phyloP scores from a whole-genome alignment of 2,888 invertebrate genomes.

The Carcina quercana region DNA sequence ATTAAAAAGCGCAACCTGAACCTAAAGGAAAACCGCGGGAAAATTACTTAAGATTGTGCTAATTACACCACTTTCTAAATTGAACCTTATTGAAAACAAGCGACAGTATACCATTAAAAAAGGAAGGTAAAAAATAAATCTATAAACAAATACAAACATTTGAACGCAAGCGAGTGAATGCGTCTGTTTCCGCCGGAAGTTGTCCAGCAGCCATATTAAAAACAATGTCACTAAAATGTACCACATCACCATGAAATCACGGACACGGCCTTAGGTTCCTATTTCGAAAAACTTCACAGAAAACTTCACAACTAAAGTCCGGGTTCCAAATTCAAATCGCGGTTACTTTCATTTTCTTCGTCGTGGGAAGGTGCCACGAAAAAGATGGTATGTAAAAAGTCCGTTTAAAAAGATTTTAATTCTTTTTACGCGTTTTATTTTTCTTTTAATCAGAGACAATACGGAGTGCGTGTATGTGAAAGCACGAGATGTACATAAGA shows the following conservation, averaged over 20 bases:
- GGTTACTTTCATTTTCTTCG: not conserved
- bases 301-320: constrained; percentile 4
- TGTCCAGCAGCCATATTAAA: constrained; percentile 61
- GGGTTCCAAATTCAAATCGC: not conserved
- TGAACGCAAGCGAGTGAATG: constrained; percentile 45
- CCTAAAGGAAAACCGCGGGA: not conserved
- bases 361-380: too few relatives aligned
- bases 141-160: constrained; percentile 46
- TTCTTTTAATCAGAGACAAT: too few relatives aligned
- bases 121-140: constrained; percentile 1
- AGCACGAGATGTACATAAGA: constrained; percentile 32
- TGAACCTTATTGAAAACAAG: too few relatives aligned
- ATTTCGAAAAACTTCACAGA: constrained; percentile 21
- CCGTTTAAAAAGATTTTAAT: too few relatives aligned
- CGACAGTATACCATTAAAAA: too few relatives aligned
- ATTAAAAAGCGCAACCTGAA: constrained; percentile 6
- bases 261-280: constrained; percentile 22
- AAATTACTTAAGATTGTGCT: not conserved
- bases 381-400: too few relatives aligned
- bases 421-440: too few relatives aligned
- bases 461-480: constrained; percentile 35
- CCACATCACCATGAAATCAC: constrained; percentile 61
- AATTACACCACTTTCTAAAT: not conserved
- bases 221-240: constrained; percentile 53
- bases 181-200: constrained; percentile 55